Evolutionary conservation across 2,797 vertebrate genomes (phyloP).

Genomic region (Sylvia borin): DNA sequence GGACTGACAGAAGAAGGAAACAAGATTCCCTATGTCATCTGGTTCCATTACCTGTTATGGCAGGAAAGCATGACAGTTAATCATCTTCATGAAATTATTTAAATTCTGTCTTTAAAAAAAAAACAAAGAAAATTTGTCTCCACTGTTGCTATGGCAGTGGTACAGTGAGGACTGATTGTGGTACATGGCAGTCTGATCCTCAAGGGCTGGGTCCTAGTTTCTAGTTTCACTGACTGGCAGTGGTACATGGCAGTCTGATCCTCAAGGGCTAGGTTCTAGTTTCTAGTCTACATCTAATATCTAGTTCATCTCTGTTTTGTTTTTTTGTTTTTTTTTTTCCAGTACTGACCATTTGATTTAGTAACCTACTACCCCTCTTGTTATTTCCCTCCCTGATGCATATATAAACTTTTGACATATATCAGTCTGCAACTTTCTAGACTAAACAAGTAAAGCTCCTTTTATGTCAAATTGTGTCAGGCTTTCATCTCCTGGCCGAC

Average conservation of each 20-base stretch:
- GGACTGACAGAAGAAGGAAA: background rate
- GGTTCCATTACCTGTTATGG: background rate
- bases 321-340: background rate
- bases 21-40: background rate
- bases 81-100: background rate
- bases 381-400: background rate
- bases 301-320: background rate
- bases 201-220: background rate
- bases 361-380: background rate
- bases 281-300: background rate
- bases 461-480: background rate
- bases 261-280: background rate
- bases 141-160: background rate
- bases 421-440: background rate
- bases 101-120: background rate
- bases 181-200: background rate
- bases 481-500: background rate
- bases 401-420: background rate
- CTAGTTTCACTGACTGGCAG: too few relatives aligned
- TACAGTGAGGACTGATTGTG: background rate
- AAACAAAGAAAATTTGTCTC: background rate
- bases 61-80: background rate
- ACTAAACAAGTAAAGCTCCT: conserved; percentile 1
- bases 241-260: background rate
- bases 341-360: background rate